Evolutionary conservation across 64 coral and sea anemone genomes (phyloP).

Genomic region (Hydrozoanthus tunicans): DNA sequence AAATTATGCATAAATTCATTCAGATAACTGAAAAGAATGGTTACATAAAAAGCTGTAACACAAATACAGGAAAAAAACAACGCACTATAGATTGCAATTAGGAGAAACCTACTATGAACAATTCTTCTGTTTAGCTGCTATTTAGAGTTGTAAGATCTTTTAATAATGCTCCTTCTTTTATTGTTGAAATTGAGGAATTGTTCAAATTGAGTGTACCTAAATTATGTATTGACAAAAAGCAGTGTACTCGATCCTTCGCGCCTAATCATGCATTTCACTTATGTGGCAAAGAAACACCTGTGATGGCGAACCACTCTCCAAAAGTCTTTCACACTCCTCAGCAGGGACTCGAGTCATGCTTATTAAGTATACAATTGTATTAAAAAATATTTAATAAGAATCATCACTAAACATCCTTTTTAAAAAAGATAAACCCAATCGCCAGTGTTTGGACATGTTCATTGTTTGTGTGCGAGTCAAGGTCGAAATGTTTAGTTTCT

Average conservation of each 20-base stretch:
- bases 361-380: slow-evolving; percentile 19
- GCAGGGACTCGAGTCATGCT: slow-evolving; percentile 16
- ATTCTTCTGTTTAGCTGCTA: slow-evolving; percentile 22
- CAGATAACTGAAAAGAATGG: slow-evolving; percentile 6
- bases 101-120: slow-evolving; percentile 1
- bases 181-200: slow-evolving; percentile 32
- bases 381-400: slow-evolving; percentile 15
- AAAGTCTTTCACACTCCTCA: slow-evolving; percentile 21
- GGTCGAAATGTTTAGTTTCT: not conserved
- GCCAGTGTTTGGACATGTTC: not conserved
- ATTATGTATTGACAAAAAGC: not conserved
- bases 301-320: not conserved
- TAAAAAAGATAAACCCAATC: slow-evolving; percentile 7
- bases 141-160: slow-evolving; percentile 13
- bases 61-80: slow-evolving; percentile 4
- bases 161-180: not conserved
- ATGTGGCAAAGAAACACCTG: slow-evolving; percentile 32
- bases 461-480: not conserved
- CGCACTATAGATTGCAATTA: slow-evolving; percentile 32
- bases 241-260: not conserved
- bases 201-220: not conserved
- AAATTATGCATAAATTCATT: slow-evolving; percentile 16
- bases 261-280: not conserved
- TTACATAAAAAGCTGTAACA: slow-evolving; percentile 17
- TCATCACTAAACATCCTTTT: slow-evolving; percentile 35